Conservation (phyloP, 2,888 invertebrate genomes). For the Muschampia staudingeri region DNA sequence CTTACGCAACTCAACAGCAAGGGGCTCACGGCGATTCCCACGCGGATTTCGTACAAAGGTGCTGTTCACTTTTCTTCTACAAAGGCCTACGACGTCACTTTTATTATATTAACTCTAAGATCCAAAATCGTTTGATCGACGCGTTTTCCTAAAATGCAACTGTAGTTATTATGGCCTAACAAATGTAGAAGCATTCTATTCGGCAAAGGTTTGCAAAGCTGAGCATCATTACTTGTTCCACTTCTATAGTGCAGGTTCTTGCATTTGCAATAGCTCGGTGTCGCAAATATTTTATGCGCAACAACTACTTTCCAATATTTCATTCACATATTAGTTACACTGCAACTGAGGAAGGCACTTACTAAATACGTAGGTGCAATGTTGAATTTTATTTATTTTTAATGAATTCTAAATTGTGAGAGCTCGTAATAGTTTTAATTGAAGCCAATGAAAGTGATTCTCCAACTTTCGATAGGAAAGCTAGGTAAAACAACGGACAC, state of each 20-base stretch:
- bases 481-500: too few relatives aligned
- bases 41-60: constrained; percentile 90
- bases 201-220: constrained; percentile 75
- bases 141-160: not conserved
- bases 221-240: constrained; percentile 61
- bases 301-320: constrained; percentile 32
- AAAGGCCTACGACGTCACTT: constrained; percentile 5
- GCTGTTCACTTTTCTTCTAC: constrained; percentile 78
- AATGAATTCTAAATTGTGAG: too few relatives aligned
- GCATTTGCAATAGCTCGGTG: constrained; percentile 24
- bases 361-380: constrained; percentile 52
- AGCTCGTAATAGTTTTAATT: too few relatives aligned
- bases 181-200: constrained; percentile 24
- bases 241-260: constrained; percentile 20
- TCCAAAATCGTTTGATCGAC: not conserved
- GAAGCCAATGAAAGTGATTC: too few relatives aligned
- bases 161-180: constrained; percentile 7
- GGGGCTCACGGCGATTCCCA: constrained; percentile 85
- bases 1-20: constrained; percentile 51
- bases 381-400: too few relatives aligned
- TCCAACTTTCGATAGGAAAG: too few relatives aligned
- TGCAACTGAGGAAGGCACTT: not conserved
- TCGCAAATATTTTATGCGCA: constrained; percentile 33
- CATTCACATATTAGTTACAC: constrained; percentile 8
- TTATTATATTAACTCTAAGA: not conserved